Conservation (phyloP, 2,113 vertebrate genomes). For the Clinocottus analis region DNA sequence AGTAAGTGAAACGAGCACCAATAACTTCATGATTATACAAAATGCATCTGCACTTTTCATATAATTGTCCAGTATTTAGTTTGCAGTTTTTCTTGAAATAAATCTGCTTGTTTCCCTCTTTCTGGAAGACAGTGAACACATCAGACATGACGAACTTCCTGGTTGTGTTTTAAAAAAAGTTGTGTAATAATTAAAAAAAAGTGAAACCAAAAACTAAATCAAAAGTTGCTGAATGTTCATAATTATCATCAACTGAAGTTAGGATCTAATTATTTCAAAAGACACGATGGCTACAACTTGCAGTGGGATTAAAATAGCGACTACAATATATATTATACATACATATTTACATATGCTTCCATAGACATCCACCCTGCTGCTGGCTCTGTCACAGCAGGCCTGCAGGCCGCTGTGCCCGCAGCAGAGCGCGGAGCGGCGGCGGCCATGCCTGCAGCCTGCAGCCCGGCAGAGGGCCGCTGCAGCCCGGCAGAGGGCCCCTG, state of each 20-base stretch:
- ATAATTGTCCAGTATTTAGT: neutral
- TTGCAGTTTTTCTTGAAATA: neutral
- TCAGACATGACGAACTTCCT: too few species aligned
- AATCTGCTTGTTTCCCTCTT: neutral
- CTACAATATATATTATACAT: too few species aligned
- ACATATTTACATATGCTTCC: too few species aligned
- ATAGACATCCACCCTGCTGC: too few species aligned
- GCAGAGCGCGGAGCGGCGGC: constrained; percentile 28
- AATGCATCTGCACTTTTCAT: too few species aligned
- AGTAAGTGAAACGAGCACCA: neutral
- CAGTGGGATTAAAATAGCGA: neutral
- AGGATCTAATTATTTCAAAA: neutral
- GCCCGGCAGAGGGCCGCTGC: constrained; percentile 33
- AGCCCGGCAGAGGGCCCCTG: constrained; percentile 37
- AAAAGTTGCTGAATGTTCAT: neutral
- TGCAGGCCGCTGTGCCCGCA: too few species aligned
- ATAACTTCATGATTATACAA: neutral
- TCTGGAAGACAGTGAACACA: neutral
- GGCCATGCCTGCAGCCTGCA: constrained; percentile 31
- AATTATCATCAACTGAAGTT: neutral
- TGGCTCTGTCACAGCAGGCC: too few species aligned
- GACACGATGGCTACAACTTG: neutral
- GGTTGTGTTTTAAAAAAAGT: too few species aligned
- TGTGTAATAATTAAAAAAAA: too few species aligned
- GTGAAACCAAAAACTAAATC: too few species aligned